phyloP scores from a whole-genome alignment of 2,888 invertebrate genomes.

The Cosmia trapezina region DNA sequence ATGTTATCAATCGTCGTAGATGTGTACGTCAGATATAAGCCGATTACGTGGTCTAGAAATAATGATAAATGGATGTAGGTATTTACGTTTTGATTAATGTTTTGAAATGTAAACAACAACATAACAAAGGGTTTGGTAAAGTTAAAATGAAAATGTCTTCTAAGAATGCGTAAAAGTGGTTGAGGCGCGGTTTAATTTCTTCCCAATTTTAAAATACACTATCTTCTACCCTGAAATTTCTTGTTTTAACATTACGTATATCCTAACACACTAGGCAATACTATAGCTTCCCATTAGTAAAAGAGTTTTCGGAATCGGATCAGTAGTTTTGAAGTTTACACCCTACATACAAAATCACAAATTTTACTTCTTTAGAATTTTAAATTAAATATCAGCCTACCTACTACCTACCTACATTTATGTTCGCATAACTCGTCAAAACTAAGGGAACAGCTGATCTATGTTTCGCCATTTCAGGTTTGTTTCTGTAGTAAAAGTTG shows the following conservation, averaged over 20 bases:
- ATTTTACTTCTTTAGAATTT: neutral
- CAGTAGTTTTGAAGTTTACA: neutral
- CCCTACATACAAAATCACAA: neutral
- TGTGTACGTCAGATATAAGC: conserved; percentile 28
- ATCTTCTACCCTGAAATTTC: neutral
- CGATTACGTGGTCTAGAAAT: conserved; percentile 32
- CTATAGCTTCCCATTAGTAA: neutral
- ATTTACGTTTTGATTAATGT: conserved; percentile 16
- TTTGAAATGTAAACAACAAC: conserved; percentile 18
- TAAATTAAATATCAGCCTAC: too few species aligned
- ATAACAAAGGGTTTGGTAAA: neutral
- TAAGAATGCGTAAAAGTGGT: neutral
- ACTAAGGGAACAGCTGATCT: too few species aligned
- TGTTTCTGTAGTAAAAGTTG: too few species aligned
- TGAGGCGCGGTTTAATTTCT: neutral
- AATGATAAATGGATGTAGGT: conserved; percentile 26
- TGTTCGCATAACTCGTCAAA: too few species aligned
- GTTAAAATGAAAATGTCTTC: neutral
- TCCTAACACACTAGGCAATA: neutral
- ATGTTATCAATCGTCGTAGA: conserved; percentile 26
- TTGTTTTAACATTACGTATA: neutral
- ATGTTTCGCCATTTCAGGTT: too few species aligned
- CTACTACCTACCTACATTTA: too few species aligned
- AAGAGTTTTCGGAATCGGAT: neutral
- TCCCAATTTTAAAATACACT: neutral